These are phyloP conservation scores for Clistopyga incitator DNA, from an alignment of 2,888 invertebrate species.

Conservation along the genomic window DNA sequence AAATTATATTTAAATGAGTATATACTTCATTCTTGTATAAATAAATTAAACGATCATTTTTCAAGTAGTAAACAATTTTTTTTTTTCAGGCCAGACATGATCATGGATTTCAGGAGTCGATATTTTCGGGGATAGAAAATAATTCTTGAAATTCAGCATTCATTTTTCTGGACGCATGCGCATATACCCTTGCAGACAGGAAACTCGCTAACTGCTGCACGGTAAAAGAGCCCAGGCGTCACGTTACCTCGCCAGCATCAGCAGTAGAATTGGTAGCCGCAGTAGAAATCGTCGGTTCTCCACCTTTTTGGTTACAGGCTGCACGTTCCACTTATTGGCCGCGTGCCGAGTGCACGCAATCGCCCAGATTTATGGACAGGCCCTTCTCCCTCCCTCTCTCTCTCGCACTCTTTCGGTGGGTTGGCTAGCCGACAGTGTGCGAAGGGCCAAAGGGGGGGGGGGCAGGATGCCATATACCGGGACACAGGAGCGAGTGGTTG, in stretches of 20 bases:
- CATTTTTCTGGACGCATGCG: neutral
- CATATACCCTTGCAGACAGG: neutral
- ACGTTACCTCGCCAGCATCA: slow-evolving; percentile 50
- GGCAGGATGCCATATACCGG: slow-evolving; percentile 35
- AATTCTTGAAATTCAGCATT: neutral
- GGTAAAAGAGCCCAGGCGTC: slow-evolving; percentile 34
- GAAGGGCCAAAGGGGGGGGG: slow-evolving; percentile 14
- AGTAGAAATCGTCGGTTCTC: slow-evolving; percentile 62
- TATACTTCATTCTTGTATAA: too few species aligned
- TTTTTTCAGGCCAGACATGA: too few species aligned
- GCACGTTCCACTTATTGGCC: slow-evolving; percentile 78
- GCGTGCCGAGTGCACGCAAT: slow-evolving; percentile 77
- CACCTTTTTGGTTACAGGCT: slow-evolving; percentile 58
- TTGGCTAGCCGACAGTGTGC: slow-evolving; percentile 41
- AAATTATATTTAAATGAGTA: too few species aligned
- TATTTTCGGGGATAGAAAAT: too few species aligned
- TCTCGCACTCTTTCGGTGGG: slow-evolving; percentile 50
- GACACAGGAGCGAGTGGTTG: slow-evolving; percentile 57
- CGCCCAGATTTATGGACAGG: slow-evolving; percentile 76
- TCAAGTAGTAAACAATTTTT: too few species aligned
- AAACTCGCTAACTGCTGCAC: slow-evolving; percentile 17
- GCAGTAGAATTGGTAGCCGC: slow-evolving; percentile 44
- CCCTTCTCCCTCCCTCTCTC: slow-evolving; percentile 44
- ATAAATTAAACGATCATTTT: too few species aligned
- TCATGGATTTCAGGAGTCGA: too few species aligned